Conservation (phyloP, 2,888 invertebrate species). For the Macaria liturata region DNA sequence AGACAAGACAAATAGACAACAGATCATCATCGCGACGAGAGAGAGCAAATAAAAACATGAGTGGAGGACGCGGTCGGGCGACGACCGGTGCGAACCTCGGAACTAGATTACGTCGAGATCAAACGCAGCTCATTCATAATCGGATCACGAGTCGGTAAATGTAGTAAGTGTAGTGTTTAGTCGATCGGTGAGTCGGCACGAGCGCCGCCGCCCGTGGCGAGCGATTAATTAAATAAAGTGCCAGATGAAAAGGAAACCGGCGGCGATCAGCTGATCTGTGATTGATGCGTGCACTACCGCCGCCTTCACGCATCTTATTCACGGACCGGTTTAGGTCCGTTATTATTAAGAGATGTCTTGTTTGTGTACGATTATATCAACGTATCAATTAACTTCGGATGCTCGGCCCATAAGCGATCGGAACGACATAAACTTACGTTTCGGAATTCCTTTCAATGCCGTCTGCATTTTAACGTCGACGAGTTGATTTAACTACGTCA, state of each 20-base stretch:
- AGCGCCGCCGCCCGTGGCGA: slow-evolving; percentile 58
- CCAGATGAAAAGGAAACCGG: slow-evolving; percentile 74
- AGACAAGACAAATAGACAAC: slow-evolving; percentile 49
- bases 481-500: slow-evolving; percentile 22
- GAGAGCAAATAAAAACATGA: slow-evolving; percentile 42
- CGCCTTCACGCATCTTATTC: slow-evolving; percentile 53
- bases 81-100: slow-evolving; percentile 40
- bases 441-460: slow-evolving; percentile 24
- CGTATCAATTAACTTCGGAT: slow-evolving; percentile 48
- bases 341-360: slow-evolving; percentile 53
- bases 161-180: slow-evolving; percentile 54
- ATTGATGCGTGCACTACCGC: slow-evolving; percentile 63
- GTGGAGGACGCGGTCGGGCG: slow-evolving; percentile 35
- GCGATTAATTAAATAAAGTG: slow-evolving; percentile 74
- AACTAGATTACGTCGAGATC: slow-evolving; percentile 52
- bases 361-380: slow-evolving; percentile 57
- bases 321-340: slow-evolving; percentile 66
- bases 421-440: slow-evolving; percentile 22
- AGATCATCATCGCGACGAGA: slow-evolving; percentile 44
- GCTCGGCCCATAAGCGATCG: slow-evolving; percentile 27
- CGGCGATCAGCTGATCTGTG: slow-evolving; percentile 75
- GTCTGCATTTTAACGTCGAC: slow-evolving; percentile 16
- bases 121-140: slow-evolving; percentile 66
- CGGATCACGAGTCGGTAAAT: slow-evolving; percentile 53
- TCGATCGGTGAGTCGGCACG: slow-evolving; percentile 47